Conservation (phyloP, 2,797 vertebrate species). For the Anguilla obscura region DNA sequence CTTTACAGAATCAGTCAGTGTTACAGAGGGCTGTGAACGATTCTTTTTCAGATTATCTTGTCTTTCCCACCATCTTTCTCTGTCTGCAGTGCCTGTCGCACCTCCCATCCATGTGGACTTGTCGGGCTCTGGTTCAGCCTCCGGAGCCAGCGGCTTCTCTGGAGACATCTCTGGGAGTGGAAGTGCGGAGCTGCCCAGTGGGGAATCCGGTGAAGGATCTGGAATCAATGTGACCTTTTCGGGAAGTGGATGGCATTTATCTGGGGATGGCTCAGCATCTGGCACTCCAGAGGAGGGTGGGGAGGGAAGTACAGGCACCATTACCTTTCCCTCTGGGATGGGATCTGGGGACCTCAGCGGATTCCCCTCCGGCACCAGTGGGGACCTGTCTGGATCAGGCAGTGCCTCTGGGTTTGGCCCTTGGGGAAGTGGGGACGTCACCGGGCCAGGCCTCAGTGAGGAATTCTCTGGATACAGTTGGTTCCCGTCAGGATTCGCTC, state of each 20-base stretch:
- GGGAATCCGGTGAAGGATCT: slow-evolving; percentile 64
- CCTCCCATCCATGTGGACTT: slow-evolving; percentile 60
- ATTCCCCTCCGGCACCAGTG: slow-evolving; percentile 26
- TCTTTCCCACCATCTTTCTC: slow-evolving; percentile 25
- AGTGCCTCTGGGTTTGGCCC: slow-evolving; percentile 55
- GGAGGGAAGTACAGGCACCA: slow-evolving; percentile 60
- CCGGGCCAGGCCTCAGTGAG: slow-evolving; percentile 56
- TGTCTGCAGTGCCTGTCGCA: slow-evolving; percentile 65
- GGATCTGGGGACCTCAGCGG: slow-evolving; percentile 67
- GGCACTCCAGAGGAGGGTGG: slow-evolving; percentile 64
- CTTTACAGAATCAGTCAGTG: background rate
- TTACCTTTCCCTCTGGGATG: slow-evolving; percentile 51
- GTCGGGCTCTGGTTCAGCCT: slow-evolving; percentile 42
- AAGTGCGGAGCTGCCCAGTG: slow-evolving; percentile 43
- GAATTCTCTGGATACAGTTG: slow-evolving; percentile 76
- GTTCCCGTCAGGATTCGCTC: slow-evolving; percentile 62
- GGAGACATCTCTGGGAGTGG: slow-evolving; percentile 39
- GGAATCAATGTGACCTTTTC: slow-evolving; percentile 59
- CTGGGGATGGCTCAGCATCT: slow-evolving; percentile 56
- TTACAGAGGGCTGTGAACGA: background rate
- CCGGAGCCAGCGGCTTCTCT: slow-evolving; percentile 31
- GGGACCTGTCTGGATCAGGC: slow-evolving; percentile 54
- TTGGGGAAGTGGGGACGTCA: slow-evolving; percentile 55
- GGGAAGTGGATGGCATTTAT: slow-evolving; percentile 43
- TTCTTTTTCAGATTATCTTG: background rate